Percentiles rank a stretch among this genome's conserved stretches.
Evolutionary conservation across 2,888 invertebrate genomes (phyloP).

Genomic region (Sinentomon sp.): DNA sequence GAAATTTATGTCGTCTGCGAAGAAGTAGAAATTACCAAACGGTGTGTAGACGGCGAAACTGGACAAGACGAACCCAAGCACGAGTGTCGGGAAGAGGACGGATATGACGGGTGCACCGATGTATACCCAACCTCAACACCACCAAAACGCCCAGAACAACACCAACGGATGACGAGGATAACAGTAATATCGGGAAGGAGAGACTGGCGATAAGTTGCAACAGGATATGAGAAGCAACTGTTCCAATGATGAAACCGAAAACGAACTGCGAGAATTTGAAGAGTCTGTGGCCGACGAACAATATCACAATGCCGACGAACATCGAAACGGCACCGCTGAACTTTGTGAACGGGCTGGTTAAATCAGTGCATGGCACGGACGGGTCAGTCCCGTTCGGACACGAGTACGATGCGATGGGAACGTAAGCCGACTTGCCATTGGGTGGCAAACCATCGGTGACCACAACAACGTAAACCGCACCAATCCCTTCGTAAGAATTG

Average conservation of each 20-base stretch:
- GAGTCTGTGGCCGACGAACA: conserved; percentile 33
- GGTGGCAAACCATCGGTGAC: conserved; percentile 21
- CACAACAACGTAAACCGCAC: conserved; percentile 30
- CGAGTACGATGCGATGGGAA: too few relatives aligned
- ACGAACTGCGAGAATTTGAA: conserved; percentile 32
- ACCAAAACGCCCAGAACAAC: too few relatives aligned
- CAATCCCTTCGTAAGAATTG: conserved; percentile 32
- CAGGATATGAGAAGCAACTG: conserved; percentile 27
- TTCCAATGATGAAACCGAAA: conserved; percentile 29
- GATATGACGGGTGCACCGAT: too few relatives aligned
- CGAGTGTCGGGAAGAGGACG: too few relatives aligned
- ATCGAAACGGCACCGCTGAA: conserved; percentile 27
- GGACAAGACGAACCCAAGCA: too few relatives aligned
- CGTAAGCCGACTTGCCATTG: conserved; percentile 22
- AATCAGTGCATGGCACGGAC: too few relatives aligned
- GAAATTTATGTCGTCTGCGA: conserved; percentile 28
- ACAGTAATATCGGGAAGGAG: conserved; percentile 3
- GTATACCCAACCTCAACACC: too few relatives aligned
- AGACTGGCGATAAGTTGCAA: conserved; percentile 15
- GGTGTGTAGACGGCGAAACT: too few relatives aligned
- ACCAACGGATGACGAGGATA: too few relatives aligned
- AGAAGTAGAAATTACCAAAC: too few relatives aligned
- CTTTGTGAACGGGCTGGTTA: too few relatives aligned
- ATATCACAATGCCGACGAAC: conserved; percentile 31
- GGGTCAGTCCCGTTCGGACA: too few relatives aligned